Conservation (phyloP, 2,797 vertebrate genomes). For the Rallus crepitans region DNA sequence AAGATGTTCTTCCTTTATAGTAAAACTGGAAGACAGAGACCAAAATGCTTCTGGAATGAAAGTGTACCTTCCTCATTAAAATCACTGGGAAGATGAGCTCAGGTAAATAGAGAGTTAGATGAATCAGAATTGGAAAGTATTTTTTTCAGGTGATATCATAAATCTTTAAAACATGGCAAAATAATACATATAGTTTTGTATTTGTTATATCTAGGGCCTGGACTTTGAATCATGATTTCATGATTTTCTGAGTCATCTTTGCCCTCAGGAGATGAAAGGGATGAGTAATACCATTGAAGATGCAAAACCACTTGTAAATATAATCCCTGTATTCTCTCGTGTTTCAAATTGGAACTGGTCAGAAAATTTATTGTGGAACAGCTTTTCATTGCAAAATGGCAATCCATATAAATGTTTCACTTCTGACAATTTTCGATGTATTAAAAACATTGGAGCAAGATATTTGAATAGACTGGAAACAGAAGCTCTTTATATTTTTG, state of each 20-base stretch:
- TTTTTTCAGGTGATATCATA: background rate
- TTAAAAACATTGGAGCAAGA: background rate
- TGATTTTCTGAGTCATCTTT: constrained; percentile 29
- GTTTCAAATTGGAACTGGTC: background rate
- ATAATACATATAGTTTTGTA: background rate
- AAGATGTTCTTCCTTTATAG: background rate
- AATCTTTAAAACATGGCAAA: background rate
- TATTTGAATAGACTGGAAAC: constrained; percentile 27
- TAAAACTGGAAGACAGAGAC: background rate
- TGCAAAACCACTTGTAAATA: constrained; percentile 14
- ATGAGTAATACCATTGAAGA: background rate
- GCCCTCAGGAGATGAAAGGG: background rate
- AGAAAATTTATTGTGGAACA: background rate
- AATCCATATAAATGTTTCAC: background rate
- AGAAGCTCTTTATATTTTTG: background rate
- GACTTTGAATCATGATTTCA: background rate
- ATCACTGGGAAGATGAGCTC: background rate
- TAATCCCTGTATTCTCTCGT: background rate
- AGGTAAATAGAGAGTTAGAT: background rate
- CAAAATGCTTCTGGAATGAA: background rate
- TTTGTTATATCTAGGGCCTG: background rate
- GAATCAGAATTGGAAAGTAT: background rate
- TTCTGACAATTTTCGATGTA: background rate
- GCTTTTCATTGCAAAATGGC: background rate
- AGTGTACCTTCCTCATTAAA: background rate